Evolutionary conservation across 2,113 vertebrate genomes (phyloP).

Genomic region (Centropus bengalensis): DNA sequence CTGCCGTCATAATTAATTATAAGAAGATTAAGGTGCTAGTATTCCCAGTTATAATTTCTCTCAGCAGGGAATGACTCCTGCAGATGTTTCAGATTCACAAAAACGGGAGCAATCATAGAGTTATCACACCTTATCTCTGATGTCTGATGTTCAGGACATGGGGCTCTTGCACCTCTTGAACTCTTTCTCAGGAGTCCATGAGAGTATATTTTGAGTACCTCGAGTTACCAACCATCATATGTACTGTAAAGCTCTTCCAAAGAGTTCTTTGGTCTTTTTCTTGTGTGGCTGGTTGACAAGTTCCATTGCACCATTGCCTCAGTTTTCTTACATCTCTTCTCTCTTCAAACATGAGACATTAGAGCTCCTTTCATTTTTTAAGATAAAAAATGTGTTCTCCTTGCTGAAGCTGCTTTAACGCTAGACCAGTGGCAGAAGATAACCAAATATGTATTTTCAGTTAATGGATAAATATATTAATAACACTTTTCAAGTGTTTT

Average conservation of each 20-base stretch:
- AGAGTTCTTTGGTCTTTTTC: background rate
- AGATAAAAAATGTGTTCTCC: background rate
- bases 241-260: background rate
- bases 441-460: background rate
- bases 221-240: background rate
- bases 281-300: background rate
- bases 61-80: background rate
- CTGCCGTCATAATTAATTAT: background rate
- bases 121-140: background rate
- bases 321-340: background rate
- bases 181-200: background rate
- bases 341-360: background rate
- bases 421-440: background rate
- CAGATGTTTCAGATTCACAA: background rate
- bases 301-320: background rate
- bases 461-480: background rate
- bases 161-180: background rate
- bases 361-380: background rate
- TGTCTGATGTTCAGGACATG: background rate
- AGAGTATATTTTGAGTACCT: background rate
- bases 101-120: background rate
- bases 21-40: background rate
- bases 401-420: background rate
- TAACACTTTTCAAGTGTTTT: background rate
- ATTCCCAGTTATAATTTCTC: background rate